Conservation (phyloP, 2,113 vertebrate species). For the Barbus barbus region DNA sequence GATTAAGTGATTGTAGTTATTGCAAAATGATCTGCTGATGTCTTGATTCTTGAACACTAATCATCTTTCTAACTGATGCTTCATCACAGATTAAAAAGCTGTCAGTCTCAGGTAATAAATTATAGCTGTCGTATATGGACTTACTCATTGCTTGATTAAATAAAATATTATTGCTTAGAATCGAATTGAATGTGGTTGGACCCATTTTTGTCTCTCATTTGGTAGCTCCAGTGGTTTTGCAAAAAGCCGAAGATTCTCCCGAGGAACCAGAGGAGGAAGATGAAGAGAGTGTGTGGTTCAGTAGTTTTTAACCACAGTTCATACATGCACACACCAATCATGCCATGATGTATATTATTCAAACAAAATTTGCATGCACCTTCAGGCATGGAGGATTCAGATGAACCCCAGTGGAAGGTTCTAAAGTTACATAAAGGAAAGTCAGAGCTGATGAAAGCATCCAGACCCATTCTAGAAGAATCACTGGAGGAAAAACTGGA, state of each 20-base stretch:
- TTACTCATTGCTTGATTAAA: not conserved
- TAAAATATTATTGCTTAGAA: not conserved
- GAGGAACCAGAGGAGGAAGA: slow-evolving; percentile 47
- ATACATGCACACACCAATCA: not conserved
- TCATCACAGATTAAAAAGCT: slow-evolving; percentile 70
- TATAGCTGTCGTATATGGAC: not conserved
- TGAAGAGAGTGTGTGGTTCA: slow-evolving; percentile 64
- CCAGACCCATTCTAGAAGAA: slow-evolving; percentile 66
- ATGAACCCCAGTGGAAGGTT: slow-evolving; percentile 40
- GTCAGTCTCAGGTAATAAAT: slow-evolving; percentile 52
- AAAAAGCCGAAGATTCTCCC: not conserved
- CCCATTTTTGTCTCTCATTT: slow-evolving; percentile 46
- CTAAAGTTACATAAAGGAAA: slow-evolving; percentile 57
- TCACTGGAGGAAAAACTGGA: slow-evolving; percentile 72
- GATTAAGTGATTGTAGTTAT: not conserved
- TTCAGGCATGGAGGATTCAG: slow-evolving; percentile 51
- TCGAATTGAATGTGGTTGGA: not conserved
- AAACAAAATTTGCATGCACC: not conserved
- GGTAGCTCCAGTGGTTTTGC: slow-evolving; percentile 26
- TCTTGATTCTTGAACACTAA: slow-evolving; percentile 6
- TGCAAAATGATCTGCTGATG: not conserved
- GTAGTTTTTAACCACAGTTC: not conserved
- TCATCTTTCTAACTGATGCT: slow-evolving; percentile 24
- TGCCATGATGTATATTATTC: not conserved
- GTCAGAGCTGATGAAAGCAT: slow-evolving; percentile 64